Evolutionary conservation across 2,888 invertebrate species (phyloP).

Genomic region (Metallyticus violacea): DNA sequence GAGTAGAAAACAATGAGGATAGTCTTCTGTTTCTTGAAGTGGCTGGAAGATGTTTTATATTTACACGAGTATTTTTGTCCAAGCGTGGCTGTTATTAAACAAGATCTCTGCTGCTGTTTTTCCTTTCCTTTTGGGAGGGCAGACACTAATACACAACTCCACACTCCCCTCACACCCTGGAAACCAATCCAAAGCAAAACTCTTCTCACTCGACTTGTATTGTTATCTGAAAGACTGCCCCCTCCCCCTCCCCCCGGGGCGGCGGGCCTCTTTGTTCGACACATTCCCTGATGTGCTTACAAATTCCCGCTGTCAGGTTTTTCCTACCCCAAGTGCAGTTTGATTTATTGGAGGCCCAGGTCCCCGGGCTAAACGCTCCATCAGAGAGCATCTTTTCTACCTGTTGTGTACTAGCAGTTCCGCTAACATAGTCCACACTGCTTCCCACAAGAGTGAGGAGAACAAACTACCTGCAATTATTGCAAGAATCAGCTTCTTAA

Average conservation of each 20-base stretch:
- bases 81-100: background rate
- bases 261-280: constrained; percentile 26
- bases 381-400: background rate
- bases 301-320: constrained; percentile 27
- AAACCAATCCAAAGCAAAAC: constrained; percentile 16
- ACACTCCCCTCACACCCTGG: constrained; percentile 14
- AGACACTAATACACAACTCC: background rate
- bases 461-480: too few species aligned
- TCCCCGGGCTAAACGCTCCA: constrained; percentile 22
- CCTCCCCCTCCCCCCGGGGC: background rate
- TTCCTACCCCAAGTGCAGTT: background rate
- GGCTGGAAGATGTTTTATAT: too few species aligned
- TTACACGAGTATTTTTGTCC: too few species aligned
- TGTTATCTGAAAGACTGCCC: constrained; percentile 11
- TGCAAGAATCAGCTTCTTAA: too few species aligned
- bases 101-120: background rate
- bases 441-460: too few species aligned
- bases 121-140: background rate
- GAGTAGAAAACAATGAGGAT: too few species aligned
- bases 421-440: background rate
- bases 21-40: too few species aligned
- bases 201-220: constrained; percentile 12
- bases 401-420: background rate
- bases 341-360: constrained; percentile 24
- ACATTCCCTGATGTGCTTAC: constrained; percentile 26